A percentile compares a stretch with the other conserved stretches of the same genome.
Evolutionary conservation across 1,140 invertebrate genomes (phyloP).

Genomic region (Drosophila virilis): DNA sequence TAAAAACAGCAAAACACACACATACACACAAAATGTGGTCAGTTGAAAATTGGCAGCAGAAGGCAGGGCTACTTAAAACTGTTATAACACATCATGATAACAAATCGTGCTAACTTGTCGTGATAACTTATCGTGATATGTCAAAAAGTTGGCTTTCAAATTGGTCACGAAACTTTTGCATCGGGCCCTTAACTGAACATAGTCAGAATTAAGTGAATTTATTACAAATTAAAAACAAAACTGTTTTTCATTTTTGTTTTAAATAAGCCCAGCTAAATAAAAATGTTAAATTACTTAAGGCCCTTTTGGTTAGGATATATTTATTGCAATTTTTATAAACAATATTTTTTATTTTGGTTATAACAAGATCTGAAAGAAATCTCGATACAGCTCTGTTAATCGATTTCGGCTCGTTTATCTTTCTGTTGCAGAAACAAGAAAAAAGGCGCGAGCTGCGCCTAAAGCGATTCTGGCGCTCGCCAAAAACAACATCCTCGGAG

Average conservation of each 20-base stretch:
- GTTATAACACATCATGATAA: too few species aligned
- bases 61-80: not conserved
- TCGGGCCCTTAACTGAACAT: too few species aligned
- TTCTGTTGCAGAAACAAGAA: conserved; percentile 84
- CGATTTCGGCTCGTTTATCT: conserved; percentile 4
- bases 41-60: not conserved
- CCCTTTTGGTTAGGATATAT: too few species aligned
- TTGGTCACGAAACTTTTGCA: conserved; percentile 5
- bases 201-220: too few species aligned
- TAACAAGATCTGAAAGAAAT: not conserved
- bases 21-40: not conserved
- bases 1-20: conserved; percentile 9
- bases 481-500: conserved; percentile 84
- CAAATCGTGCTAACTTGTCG: not conserved
- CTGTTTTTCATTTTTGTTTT: too few species aligned
- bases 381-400: conserved; percentile 2
- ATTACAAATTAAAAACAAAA: too few species aligned
- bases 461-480: conserved; percentile 85
- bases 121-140: conserved; percentile 3
- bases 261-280: too few species aligned
- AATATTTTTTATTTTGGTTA: too few species aligned
- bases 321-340: too few species aligned
- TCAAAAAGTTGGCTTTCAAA: not conserved
- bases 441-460: conserved; percentile 85
- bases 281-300: too few species aligned